Evolutionary conservation across 2,797 vertebrate species (phyloP).

Genomic region (Coccyzus lansbergi): DNA sequence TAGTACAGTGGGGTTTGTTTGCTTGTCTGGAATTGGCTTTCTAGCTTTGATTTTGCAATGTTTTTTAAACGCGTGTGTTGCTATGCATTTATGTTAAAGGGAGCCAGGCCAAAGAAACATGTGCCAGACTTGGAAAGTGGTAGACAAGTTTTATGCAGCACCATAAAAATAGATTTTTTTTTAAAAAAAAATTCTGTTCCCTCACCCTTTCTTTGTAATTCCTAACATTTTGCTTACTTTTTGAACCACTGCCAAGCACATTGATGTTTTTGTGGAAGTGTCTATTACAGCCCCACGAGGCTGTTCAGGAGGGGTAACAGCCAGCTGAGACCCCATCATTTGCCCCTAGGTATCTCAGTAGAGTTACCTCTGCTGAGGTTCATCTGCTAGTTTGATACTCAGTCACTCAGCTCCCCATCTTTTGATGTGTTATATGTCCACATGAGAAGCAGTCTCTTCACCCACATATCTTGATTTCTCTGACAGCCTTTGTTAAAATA

Average conservation of each 20-base stretch:
- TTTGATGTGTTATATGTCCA: not conserved
- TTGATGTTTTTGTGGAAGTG: not conserved
- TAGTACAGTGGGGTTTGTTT: not conserved
- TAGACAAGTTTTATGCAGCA: not conserved
- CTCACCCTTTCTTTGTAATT: not conserved
- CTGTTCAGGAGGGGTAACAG: not conserved
- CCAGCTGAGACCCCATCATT: not conserved
- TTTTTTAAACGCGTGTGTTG: not conserved
- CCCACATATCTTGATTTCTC: not conserved
- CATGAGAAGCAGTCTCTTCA: not conserved
- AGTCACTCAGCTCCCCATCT: not conserved
- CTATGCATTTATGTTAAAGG: not conserved
- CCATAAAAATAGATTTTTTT: not conserved
- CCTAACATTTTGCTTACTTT: not conserved
- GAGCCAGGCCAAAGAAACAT: not conserved
- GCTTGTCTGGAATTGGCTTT: not conserved
- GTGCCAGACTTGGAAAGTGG: not conserved
- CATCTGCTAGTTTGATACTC: not conserved
- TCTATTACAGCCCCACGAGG: accelerated
- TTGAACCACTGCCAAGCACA: not conserved
- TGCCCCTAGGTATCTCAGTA: not conserved
- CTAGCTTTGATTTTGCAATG: slow-evolving; percentile 20
- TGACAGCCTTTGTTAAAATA: not conserved
- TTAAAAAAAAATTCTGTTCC: not conserved
- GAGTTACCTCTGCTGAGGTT: not conserved